Evolutionary conservation across 53 echinoderm and acorn worm species (phyloP).

Genomic region (Paelopatides confundens): DNA sequence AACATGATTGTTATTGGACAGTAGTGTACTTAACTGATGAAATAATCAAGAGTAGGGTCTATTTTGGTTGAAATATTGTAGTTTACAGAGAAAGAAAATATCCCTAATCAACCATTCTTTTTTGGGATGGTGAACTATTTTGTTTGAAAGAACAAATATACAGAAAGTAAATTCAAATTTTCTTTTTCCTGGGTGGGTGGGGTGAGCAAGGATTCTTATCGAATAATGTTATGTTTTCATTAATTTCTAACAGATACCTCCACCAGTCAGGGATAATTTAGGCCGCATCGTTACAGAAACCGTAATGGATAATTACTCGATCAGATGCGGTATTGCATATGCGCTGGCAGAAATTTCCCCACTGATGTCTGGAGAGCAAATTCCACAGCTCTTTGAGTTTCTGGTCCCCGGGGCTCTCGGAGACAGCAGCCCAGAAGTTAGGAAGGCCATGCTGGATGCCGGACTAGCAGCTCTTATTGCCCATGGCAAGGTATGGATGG

Average conservation of each 20-base stretch:
- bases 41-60: no score
- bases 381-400: slow-evolving; percentile 81
- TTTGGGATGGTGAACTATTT: no score
- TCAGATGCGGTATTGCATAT: slow-evolving; percentile 85
- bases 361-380: slow-evolving; percentile 70
- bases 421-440: slow-evolving; percentile 81
- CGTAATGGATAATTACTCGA: slow-evolving; percentile 80
- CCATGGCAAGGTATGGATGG: slow-evolving; percentile 84
- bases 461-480: slow-evolving; percentile 78
- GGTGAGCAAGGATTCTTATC: no score
- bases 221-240: not conserved
- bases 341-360: slow-evolving; percentile 86
- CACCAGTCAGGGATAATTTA: slow-evolving; percentile 88
- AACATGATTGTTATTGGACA: no score
- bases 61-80: no score
- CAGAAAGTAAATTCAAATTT: no score
- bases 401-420: slow-evolving; percentile 89
- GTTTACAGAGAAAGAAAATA: no score
- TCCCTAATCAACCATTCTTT: no score
- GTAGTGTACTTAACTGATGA: no score
- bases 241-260: slow-evolving; percentile 64
- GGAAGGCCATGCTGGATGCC: slow-evolving; percentile 86
- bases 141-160: no score
- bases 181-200: no score
- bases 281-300: slow-evolving; percentile 87